A percentile compares a stretch with the other conserved stretches of the same genome.
These are phyloP conservation scores for Laothoe populi DNA, from an alignment of 2,888 invertebrate genomes.

Conservation along the genomic window DNA sequence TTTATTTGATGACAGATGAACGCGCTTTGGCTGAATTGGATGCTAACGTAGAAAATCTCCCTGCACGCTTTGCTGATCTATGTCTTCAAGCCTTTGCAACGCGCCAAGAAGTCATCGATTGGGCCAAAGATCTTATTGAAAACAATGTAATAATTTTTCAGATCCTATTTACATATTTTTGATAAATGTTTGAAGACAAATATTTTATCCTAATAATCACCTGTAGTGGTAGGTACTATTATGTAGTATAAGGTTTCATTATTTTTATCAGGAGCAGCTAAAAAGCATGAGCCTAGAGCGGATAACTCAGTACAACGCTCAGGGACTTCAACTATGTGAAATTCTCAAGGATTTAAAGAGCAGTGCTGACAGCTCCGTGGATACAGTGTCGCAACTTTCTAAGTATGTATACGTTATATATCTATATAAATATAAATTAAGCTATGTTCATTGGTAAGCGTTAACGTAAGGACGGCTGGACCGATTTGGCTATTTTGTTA, in stretches of 20 bases:
- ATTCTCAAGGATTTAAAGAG: slow-evolving; percentile 63
- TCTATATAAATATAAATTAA: no score
- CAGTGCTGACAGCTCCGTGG: slow-evolving; percentile 61
- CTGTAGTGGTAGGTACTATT: neutral
- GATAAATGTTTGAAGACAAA: neutral
- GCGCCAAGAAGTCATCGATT: slow-evolving; percentile 76
- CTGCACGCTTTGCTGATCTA: slow-evolving; percentile 68
- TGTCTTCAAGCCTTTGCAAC: slow-evolving; percentile 72
- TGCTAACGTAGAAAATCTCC: slow-evolving; percentile 59
- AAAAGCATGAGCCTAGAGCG: slow-evolving; percentile 59
- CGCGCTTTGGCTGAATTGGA: slow-evolving; percentile 59
- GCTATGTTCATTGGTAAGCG: no score
- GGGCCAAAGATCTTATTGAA: slow-evolving; percentile 69
- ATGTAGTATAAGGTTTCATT: neutral
- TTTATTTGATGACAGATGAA: slow-evolving; percentile 57
- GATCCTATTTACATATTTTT: slow-evolving; percentile 9
- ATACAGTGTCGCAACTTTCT: slow-evolving; percentile 60
- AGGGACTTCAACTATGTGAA: slow-evolving; percentile 70
- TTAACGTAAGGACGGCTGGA: no score
- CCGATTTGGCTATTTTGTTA: no score
- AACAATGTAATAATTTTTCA: slow-evolving; percentile 48
- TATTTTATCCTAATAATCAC: neutral
- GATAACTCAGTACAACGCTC: slow-evolving; percentile 64
- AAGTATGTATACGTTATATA: slow-evolving; percentile 51
- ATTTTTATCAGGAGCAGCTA: slow-evolving; percentile 32